Percentiles rank a stretch among this genome's conserved stretches.
Evolutionary conservation across 2,888 invertebrate species (phyloP).

Genomic region (Pycnomerus fuliginosus): DNA sequence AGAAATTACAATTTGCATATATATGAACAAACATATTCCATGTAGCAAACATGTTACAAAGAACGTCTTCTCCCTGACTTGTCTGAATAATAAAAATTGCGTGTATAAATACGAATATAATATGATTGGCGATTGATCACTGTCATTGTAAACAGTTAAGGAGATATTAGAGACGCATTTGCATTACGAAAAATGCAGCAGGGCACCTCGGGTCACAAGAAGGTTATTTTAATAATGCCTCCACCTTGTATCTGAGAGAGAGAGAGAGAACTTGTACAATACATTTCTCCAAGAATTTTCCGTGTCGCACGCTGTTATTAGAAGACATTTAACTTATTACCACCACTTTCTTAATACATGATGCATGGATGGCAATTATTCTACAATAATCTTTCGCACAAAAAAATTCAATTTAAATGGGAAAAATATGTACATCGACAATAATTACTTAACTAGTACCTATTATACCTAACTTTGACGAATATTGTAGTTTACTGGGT

Average conservation of each 20-base stretch:
- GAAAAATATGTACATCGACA: too few relatives aligned
- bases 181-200: conserved; percentile 22
- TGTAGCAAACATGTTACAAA: conserved; percentile 8
- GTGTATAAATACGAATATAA: conserved; percentile 26
- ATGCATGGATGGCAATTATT: too few relatives aligned
- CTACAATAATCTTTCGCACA: too few relatives aligned
- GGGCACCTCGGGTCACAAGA: conserved; percentile 14
- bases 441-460: too few relatives aligned
- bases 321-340: too few relatives aligned
- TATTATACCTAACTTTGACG: neutral
- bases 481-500: conserved; percentile 30
- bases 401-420: too few relatives aligned
- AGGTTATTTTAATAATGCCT: conserved; percentile 24
- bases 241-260: too few relatives aligned
- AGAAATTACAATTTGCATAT: conserved; percentile 16
- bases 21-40: conserved; percentile 15
- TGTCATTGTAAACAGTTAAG: conserved; percentile 32
- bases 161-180: conserved; percentile 32
- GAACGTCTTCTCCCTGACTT: conserved; percentile 24
- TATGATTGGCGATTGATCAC: conserved; percentile 36
- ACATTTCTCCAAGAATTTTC: too few relatives aligned
- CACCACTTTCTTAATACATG: too few relatives aligned
- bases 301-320: too few relatives aligned
- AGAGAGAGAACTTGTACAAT: too few relatives aligned
- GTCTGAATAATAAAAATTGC: conserved; percentile 25